Evolutionary conservation across 2,797 vertebrate species (phyloP), one percentile per base, ranked within the genome.

Genomic region (Cirrhinus molitorella): DNA sequence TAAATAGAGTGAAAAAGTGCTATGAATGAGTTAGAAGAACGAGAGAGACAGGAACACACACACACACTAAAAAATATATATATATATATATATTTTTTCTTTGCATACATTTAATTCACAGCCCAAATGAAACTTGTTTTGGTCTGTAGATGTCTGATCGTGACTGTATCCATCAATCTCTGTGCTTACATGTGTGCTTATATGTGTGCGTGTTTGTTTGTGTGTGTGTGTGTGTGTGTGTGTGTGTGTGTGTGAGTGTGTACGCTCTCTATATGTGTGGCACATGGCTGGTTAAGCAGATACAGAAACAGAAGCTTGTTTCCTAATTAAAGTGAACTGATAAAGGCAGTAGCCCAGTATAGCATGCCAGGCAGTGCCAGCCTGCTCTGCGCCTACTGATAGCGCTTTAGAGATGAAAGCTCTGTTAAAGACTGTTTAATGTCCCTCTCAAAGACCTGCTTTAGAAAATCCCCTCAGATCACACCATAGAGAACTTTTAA

Each of bases 321-420:
- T 92, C 89, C 91, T 94, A 90, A 92, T 94, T 93, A 94, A 92
- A 90, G 91, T 90, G 87, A 88, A 88, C 83, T 88, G 88, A 91
- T 91, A 90, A 90, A 82, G 88, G 83, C 85, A 90, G 88, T 85
- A 88, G 90, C 86, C 91, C 91, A 91, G 90, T 77, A 87, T 86
- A 89, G 86, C 89, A 85, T 91, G 89, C 89, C 88, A 88, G 86
- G 28, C 83, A 88, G 87, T 91, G 90, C 88, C 90, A 91, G 85
- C 49, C 70, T 79, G 78, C 81, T 90, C 84, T 86, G 81, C 76
- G 85, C 85, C 86, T 68, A 81, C 86, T 88, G 85, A 91, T 89
- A 86, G 85, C 80, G 79, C 90, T 92, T 87, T 84, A 88, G 85
- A 88, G 85, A 90, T 82, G 81, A 88, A 85, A 86, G 75, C 51